Base-by-base conservation (phyloP, 2,797 vertebrate species). In the Hypotaenidia okinawae region DNA sequence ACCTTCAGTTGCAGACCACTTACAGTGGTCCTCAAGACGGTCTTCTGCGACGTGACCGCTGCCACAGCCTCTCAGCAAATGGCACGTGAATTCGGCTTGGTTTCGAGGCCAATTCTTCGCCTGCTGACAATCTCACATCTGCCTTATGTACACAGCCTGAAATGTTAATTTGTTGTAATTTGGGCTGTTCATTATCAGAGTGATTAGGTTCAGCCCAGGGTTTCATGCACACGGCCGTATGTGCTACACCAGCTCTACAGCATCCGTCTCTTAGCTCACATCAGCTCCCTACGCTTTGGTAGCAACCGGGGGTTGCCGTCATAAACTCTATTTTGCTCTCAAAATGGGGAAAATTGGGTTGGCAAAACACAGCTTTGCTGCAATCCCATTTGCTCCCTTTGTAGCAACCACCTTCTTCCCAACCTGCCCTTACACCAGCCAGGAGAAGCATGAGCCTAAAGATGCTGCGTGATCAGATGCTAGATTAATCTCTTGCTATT, bases 221-320 rank as follows among this genome's bases (percentile, higher is more conserved):
- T 47, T 58, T 54, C 3, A 2, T 19, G 35, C 35, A 55, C 1
- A 1, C 0, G 13, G n/a, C 25, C 8, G 1, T 16, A 19, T 0
- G 16, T 4, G 49, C 62, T 55, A 19, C 12, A 16, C 18, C 24
- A 11, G 37, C 63, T 52, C 64, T 37, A 63, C 66, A 49, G 41
- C 49, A 55, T 24, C 19, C 35, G 32, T 10, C 43, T 22, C 33
- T 5, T 25, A 64, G 24, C 39, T 80, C 61, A 37, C 2, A 80
- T 32, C 30, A 58, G n/a, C 39, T 82, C 63, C 59, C 67, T 33
- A 5, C 3, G 16, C 43, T 74, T 68, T 83, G 57, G 13, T 9
- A 45, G 72, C 54, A 63, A 47, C 30, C 30, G 22, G 11, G n/a
- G 7, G 43, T 51, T 83, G 68, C 58, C 55, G 45, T 19, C 35